These are phyloP conservation scores for Galagoides demidoff DNA, from an alignment of 2,797 vertebrate species.

Conservation along the genomic window DNA sequence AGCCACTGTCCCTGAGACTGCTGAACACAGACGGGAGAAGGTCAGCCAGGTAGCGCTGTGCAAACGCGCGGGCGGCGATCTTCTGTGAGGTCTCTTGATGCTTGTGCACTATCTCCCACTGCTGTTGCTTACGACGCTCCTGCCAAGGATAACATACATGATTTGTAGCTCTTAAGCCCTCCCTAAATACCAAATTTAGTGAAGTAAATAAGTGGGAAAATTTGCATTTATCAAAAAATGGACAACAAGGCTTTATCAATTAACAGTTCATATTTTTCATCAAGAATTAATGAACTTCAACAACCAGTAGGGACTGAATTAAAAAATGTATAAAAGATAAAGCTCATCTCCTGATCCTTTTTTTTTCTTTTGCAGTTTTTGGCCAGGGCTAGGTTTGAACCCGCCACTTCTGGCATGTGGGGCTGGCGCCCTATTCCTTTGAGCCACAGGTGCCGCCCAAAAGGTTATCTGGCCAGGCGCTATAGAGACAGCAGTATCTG, in stretches of 20 bases:
- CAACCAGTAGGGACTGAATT: not conserved
- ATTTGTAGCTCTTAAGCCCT: rapidly evolving
- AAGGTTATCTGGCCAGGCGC: too few species aligned
- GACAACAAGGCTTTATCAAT: not conserved
- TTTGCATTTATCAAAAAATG: not conserved
- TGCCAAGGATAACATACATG: conserved; percentile 71
- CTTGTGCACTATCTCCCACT: conserved; percentile 87
- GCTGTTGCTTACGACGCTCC: conserved; percentile 91
- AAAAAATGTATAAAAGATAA: not conserved
- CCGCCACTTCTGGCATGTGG: too few species aligned
- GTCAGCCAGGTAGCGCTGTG: conserved; percentile 91
- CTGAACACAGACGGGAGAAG: conserved; percentile 91
- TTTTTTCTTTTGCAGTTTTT: not conserved
- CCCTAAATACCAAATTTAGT: rapidly evolving
- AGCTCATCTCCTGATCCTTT: not conserved
- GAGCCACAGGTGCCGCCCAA: not conserved
- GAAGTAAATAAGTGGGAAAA: not conserved
- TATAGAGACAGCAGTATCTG: too few species aligned
- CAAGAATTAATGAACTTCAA: not conserved
- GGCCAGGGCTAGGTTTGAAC: too few species aligned
- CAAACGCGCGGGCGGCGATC: conserved; percentile 91
- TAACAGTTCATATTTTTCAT: not conserved
- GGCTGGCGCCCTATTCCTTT: too few species aligned
- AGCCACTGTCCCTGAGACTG: conserved; percentile 91
- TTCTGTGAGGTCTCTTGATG: conserved; percentile 92